These are phyloP conservation scores for Drosophila recens DNA, from an alignment of 2,888 invertebrate species.

Conservation along the genomic window DNA sequence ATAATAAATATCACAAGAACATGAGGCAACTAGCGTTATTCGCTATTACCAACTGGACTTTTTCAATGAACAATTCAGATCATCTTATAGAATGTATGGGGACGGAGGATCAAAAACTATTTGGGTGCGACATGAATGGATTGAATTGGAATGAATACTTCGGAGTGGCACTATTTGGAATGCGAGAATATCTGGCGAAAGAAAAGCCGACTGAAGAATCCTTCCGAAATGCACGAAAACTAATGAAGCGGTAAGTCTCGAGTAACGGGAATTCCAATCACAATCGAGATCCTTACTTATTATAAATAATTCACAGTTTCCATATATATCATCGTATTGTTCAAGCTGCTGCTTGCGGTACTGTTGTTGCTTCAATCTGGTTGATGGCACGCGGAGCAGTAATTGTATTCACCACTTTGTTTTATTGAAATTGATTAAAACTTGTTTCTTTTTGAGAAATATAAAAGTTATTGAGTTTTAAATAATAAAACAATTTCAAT, in stretches of 20 bases:
- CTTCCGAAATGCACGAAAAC: not conserved
- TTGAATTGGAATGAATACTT: conserved; percentile 88
- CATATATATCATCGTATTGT: not conserved
- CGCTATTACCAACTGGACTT: conserved; percentile 89
- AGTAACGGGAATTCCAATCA: not conserved
- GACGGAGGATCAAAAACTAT: conserved; percentile 86
- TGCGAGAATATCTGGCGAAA: conserved; percentile 89
- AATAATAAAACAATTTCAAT: too few species aligned
- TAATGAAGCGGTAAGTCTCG: not conserved
- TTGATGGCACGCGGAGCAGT: not conserved
- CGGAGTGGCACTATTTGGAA: conserved; percentile 88
- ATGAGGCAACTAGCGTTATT: conserved; percentile 91
- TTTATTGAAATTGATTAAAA: too few species aligned
- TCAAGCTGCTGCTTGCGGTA: not conserved
- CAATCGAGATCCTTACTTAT: not conserved
- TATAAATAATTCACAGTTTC: not conserved
- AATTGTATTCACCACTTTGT: not conserved
- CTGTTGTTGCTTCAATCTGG: not conserved
- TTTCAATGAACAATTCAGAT: conserved; percentile 88
- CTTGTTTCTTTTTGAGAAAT: too few species aligned
- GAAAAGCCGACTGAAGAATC: conserved; percentile 14
- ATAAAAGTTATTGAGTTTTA: too few species aligned
- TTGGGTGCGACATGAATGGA: conserved; percentile 90
- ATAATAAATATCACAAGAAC: conserved; percentile 92
- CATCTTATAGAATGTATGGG: conserved; percentile 84